Conservation (phyloP, 2,888 invertebrate genomes). For the Diabrotica balteata region DNA sequence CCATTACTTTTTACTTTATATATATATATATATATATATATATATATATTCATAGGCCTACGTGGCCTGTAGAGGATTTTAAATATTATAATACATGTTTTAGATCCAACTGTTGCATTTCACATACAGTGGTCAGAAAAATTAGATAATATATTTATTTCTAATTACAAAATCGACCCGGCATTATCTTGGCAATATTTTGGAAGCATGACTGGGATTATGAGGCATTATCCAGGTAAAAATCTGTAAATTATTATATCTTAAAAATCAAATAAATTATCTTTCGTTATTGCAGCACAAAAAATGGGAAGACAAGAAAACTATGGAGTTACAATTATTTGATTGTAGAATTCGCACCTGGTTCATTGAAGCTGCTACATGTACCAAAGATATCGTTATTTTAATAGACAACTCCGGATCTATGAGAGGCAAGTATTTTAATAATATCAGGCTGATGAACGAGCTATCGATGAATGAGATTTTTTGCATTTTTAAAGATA, state of each 20-base stretch:
- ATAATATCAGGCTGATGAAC: no score
- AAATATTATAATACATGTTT: background rate
- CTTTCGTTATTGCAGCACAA: conserved; percentile 41
- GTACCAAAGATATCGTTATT: conserved; percentile 96
- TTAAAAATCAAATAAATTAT: background rate
- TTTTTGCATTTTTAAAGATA: no score
- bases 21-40: no score
- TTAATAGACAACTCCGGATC: conserved; percentile 95
- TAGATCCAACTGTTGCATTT: conserved; percentile 62
- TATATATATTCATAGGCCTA: no score
- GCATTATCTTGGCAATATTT: conserved; percentile 97
- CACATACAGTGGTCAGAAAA: conserved; percentile 92
- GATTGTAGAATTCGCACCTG: conserved; percentile 93
- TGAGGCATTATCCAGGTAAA: conserved; percentile 83
- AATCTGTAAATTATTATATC: background rate
- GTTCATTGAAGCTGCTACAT: conserved; percentile 98
- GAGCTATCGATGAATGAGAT: no score
- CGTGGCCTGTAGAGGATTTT: no score
- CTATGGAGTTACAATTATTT: conserved; percentile 66
- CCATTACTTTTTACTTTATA: no score
- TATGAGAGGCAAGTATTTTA: conserved; percentile 85
- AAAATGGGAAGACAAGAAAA: conserved; percentile 48
- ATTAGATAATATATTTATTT: conserved; percentile 81
- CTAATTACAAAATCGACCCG: conserved; percentile 88
- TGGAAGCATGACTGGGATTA: conserved; percentile 90